A percentile compares a stretch with the other conserved stretches of the same genome.
Evolutionary conservation across 2,888 invertebrate species (phyloP).

Genomic region (Gymnoscelis rufifasciata): DNA sequence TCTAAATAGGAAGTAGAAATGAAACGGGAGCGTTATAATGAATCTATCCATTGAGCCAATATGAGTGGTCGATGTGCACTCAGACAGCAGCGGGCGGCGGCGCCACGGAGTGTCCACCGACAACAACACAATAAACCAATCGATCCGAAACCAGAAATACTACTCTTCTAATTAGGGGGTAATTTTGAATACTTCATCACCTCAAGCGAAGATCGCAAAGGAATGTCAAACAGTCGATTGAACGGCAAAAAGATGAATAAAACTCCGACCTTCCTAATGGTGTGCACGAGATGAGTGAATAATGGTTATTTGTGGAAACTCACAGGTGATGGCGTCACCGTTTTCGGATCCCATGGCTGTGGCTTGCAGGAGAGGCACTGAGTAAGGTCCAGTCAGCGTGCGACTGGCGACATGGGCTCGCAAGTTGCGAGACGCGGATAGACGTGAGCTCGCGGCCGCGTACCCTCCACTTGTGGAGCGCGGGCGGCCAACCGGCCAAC

Average conservation of each 20-base stretch:
- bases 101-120: too few relatives aligned
- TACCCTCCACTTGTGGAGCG: conserved; percentile 38
- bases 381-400: too few relatives aligned
- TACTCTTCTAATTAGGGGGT: too few relatives aligned
- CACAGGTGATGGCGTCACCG: conserved; percentile 52
- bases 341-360: conserved; percentile 56
- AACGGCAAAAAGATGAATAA: neutral
- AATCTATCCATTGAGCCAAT: conserved; percentile 2
- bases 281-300: neutral
- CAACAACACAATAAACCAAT: too few relatives aligned
- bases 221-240: neutral
- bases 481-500: conserved; percentile 30
- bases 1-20: conserved; percentile 2
- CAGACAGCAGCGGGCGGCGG: conserved; percentile 4
- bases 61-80: conserved; percentile 6
- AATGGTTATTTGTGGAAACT: conserved; percentile 34
- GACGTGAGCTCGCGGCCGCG: conserved; percentile 56
- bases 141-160: too few relatives aligned
- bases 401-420: neutral
- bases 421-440: conserved; percentile 23
- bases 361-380: too few relatives aligned
- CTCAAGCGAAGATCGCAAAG: neutral
- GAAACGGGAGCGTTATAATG: neutral
- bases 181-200: too few relatives aligned
- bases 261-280: neutral